Conservation (phyloP, 2,113 vertebrate genomes). For the Gadus macrocephalus region DNA sequence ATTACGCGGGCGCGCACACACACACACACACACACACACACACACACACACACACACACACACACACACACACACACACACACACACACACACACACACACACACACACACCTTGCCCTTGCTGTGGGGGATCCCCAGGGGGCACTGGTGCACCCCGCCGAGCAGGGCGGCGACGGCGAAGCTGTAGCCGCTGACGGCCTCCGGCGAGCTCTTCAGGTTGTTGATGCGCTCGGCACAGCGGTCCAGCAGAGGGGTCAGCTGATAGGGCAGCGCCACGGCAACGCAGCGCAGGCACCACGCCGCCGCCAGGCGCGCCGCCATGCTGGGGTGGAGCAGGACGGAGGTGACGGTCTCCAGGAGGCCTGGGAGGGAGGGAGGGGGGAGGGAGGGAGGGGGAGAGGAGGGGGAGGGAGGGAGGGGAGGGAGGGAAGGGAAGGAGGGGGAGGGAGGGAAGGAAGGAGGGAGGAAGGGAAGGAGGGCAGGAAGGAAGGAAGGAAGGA, state of each 20-base stretch:
- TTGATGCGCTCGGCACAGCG: constrained; percentile 94
- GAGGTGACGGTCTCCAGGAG: constrained; percentile 94
- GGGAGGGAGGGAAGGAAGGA: too few species aligned
- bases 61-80: not conserved
- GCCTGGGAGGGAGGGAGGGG: constrained; percentile 63
- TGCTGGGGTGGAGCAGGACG: constrained; percentile 95
- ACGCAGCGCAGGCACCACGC: constrained; percentile 96
- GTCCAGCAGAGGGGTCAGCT: constrained; percentile 91
- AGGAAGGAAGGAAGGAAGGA: too few species aligned
- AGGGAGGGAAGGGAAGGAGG: too few species aligned
- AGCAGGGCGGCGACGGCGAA: constrained; percentile 96
- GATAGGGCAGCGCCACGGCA: constrained; percentile 91
- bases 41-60: not conserved
- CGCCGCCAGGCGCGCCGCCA: constrained; percentile 92
- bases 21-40: not conserved
- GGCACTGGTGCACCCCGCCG: constrained; percentile 95
- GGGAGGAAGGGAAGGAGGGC: too few species aligned
- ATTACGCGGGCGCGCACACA: not conserved
- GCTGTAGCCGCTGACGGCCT: constrained; percentile 98
- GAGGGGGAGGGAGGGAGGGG: too few species aligned
- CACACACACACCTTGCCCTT: constrained; percentile 88
- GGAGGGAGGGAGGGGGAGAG: not conserved
- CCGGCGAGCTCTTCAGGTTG: constrained; percentile 92
- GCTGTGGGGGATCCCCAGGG: constrained; percentile 92
- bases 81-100: not conserved